phyloP scores from a whole-genome alignment of 2,797 vertebrate species.

The Hoplostethus atlanticus region DNA sequence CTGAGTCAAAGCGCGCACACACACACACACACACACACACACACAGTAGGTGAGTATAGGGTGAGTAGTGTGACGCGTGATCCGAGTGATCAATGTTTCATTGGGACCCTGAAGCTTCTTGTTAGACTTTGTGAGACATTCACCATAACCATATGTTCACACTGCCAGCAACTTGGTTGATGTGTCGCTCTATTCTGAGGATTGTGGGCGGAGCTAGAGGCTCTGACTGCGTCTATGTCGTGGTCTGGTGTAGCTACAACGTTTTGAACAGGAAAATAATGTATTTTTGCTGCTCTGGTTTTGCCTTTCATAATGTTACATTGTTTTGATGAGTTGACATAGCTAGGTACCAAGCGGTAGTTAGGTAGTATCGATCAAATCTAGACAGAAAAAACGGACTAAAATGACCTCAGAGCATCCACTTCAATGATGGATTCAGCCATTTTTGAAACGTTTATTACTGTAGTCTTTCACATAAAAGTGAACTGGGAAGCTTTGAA shows the following conservation, averaged over 20 bases:
- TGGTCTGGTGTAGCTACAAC: not conserved
- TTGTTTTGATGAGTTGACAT: constrained; percentile 18
- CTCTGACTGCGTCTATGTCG: not conserved
- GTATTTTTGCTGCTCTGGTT: constrained; percentile 7
- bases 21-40: not conserved
- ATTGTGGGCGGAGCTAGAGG: not conserved
- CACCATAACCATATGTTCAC: constrained; percentile 3
- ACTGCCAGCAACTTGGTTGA: not conserved
- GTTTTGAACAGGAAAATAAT: constrained; percentile 1
- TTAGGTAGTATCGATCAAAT: constrained; percentile 10
- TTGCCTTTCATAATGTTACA: not conserved
- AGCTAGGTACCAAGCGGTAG: too few species aligned
- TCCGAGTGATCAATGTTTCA: not conserved
- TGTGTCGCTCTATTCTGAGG: not conserved
- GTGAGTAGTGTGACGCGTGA: not conserved
- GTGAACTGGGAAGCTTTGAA: not conserved
- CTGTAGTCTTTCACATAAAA: not conserved
- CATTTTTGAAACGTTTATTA: constrained; percentile 15
- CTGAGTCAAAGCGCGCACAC: not conserved
- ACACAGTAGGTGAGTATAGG: not conserved
- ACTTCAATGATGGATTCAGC: constrained; percentile 6
- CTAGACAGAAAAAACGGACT: not conserved
- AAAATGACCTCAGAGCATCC: constrained; percentile 3
- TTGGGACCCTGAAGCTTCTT: not conserved
- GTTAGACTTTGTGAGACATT: not conserved